Evolutionary conservation across 1,140 invertebrate species (phyloP), one percentile per base, ranked within the genome.

Genomic region (Andricus grossulariae): DNA sequence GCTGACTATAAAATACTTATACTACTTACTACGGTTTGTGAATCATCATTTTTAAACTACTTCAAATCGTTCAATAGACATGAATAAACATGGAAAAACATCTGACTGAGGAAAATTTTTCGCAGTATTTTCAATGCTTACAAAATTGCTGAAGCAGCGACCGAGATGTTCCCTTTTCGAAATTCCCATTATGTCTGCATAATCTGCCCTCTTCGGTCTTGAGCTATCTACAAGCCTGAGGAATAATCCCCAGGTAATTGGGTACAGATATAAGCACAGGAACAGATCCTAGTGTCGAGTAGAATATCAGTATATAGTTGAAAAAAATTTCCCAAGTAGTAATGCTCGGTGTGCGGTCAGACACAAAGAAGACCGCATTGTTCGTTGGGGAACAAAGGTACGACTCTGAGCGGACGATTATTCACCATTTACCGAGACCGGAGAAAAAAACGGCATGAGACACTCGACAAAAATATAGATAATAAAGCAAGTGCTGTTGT

Each of bases 311-410:
- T 32, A 32, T 32, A 32, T 32, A 32, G 25, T 5, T 5, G 4
- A 32, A 32, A 32, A 32, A 32, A 32, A 5, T 75, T 78, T 18
- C 52, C 19, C 76, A 79, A 82, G 85, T 83, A 82, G 84, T 79
- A 83, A 75, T 55, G 74, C 72, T 54, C 52, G 66, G 52, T 72
- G 80, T 80, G 79, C 66, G 78, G 83, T 84, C 83, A 73, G 84
- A 80, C 81, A 52, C 32, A 55, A 76, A 57, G 72, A 49, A 74
- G 71, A 50, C 51, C 25, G 74, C 52, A 84, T 83, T 85, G 80
- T 84, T 86, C 79, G 75, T 50, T 39, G 32, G 75, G 71, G 83
- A 84, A 85, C 79, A 85, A 84, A 84, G 76, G 79, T 72, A 73
- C 25, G 50, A 54, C 72, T 76, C 71, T 66, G 39, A 78, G 54